These are phyloP conservation scores for Molanna angustata DNA, from an alignment of 2,888 invertebrate genomes.

Conservation along the genomic window DNA sequence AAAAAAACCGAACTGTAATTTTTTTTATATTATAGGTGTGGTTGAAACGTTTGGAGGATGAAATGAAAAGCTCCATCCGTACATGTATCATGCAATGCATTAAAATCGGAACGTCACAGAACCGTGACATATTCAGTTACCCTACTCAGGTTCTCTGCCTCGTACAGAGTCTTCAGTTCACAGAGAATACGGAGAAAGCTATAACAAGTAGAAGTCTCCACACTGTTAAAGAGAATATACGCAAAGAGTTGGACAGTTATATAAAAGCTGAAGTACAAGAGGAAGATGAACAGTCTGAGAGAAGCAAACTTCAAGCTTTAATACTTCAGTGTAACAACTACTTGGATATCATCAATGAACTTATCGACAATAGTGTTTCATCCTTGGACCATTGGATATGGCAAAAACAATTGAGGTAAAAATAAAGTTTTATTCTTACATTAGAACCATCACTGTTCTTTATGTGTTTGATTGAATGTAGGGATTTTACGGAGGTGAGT, in stretches of 20 bases:
- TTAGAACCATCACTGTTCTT: too few relatives aligned
- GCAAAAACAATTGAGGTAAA: conserved; percentile 73
- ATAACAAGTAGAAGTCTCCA: conserved; percentile 65
- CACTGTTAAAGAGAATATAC: conserved; percentile 50
- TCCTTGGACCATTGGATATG: conserved; percentile 82
- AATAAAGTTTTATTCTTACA: too few relatives aligned
- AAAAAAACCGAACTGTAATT: too few relatives aligned
- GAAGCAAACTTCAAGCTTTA: conserved; percentile 87
- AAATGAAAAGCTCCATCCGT: conserved; percentile 71
- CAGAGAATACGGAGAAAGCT: conserved; percentile 78
- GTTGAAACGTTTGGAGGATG: conserved; percentile 77
- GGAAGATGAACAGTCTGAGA: conserved; percentile 59
- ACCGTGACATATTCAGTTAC: conserved; percentile 54
- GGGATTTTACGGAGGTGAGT: too few relatives aligned
- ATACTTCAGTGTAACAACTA: conserved; percentile 93
- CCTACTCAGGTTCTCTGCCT: conserved; percentile 78
- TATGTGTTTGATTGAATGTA: too few relatives aligned
- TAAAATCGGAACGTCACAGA: conserved; percentile 48
- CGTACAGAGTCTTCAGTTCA: conserved; percentile 81
- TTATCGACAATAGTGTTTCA: conserved; percentile 68
- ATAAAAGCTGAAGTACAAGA: conserved; percentile 49
- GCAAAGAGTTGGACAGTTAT: conserved; percentile 53
- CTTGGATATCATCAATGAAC: conserved; percentile 73
- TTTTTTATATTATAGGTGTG: conserved; percentile 62
- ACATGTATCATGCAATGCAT: conserved; percentile 60